A percentile compares a stretch with the other conserved stretches of the same genome.
Conservation (phyloP, 2,113 vertebrate species). For the Seriola dumerili region DNA sequence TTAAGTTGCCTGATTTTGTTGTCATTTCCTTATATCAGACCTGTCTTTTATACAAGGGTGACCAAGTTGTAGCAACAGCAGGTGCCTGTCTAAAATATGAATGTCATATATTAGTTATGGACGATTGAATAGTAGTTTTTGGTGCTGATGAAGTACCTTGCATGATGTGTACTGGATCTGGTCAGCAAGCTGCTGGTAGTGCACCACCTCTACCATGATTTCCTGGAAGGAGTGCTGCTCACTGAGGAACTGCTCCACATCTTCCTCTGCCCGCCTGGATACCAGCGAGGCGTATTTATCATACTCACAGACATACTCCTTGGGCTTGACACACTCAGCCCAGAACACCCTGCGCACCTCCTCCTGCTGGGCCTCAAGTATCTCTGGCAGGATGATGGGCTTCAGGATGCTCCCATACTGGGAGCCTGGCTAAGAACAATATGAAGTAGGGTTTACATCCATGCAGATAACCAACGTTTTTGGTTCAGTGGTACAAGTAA, state of each 20-base stretch:
- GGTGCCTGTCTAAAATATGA: not conserved
- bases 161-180: conserved; percentile 86
- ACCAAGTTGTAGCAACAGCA: not conserved
- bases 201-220: conserved; percentile 84
- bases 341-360: conserved; percentile 83
- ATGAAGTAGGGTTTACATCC: not conserved
- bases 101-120: not conserved
- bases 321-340: conserved; percentile 83
- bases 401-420: conserved; percentile 79
- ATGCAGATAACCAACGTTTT: not conserved
- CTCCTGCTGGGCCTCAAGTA: conserved; percentile 83
- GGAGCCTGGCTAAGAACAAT: conserved; percentile 73
- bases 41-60: not conserved
- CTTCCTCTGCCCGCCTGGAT: conserved; percentile 85
- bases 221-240: conserved; percentile 86
- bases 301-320: conserved; percentile 84
- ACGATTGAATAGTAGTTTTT: not conserved
- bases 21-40: not conserved
- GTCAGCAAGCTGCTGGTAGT: conserved; percentile 86
- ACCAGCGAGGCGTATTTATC: conserved; percentile 88
- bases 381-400: conserved; percentile 87
- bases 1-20: not conserved
- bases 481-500: not conserved
- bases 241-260: conserved; percentile 86
- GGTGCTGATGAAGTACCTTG: conserved; percentile 81